Evolutionary conservation across 2,113 vertebrate species (phyloP).

Genomic region (Mesitornis unicolor): DNA sequence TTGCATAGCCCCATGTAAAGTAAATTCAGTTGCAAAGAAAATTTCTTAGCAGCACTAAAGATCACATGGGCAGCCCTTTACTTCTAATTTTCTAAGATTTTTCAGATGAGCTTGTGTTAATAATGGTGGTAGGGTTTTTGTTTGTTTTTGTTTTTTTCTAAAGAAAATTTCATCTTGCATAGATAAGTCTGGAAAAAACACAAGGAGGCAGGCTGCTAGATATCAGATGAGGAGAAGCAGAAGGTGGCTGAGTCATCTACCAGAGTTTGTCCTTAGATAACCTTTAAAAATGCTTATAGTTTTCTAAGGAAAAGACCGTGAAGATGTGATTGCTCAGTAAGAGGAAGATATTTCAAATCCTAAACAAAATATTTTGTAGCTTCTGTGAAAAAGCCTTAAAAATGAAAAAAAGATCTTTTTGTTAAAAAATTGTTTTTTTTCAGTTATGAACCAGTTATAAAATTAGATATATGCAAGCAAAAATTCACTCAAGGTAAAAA

Average conservation of each 20-base stretch:
- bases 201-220: neutral
- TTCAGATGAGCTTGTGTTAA: neutral
- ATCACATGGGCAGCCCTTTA: neutral
- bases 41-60: neutral
- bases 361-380: neutral
- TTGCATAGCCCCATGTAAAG: neutral
- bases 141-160: neutral
- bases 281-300: neutral
- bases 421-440: neutral
- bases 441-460: neutral
- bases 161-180: neutral
- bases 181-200: neutral
- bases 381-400: neutral
- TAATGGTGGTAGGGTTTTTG: neutral
- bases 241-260: conserved; percentile 16
- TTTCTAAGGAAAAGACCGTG: neutral
- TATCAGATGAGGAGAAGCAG: conserved; percentile 25
- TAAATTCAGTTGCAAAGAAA: neutral
- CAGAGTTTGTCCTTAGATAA: neutral
- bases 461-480: neutral
- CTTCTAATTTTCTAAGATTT: neutral
- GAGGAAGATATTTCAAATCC: neutral
- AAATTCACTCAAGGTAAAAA: neutral
- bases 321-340: neutral
- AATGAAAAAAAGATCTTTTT: neutral